Conservation (phyloP, 1,140 invertebrate species). For the Stegodyphus mimosarum region DNA sequence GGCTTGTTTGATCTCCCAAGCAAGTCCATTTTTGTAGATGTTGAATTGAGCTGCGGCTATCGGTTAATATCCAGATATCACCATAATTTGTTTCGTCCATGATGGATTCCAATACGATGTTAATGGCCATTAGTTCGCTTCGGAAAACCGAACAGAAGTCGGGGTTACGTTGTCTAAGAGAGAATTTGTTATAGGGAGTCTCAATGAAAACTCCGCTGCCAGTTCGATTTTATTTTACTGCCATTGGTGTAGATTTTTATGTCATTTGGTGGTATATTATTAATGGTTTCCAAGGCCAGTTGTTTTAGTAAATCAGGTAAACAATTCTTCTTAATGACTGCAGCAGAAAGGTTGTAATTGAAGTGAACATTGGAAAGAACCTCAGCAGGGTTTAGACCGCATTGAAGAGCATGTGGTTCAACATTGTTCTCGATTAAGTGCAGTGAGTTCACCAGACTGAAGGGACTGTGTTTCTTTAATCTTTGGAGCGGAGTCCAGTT, state of each 20-base stretch:
- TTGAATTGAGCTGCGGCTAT: constrained; percentile 17
- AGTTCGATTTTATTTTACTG: constrained; percentile 12
- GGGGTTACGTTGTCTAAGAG: background rate
- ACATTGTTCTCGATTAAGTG: too few species aligned
- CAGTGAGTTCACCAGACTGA: too few species aligned
- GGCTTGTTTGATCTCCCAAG: background rate
- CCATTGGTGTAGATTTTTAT: constrained; percentile 22
- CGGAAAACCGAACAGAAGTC: constrained; percentile 8
- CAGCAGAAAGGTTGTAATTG: too few species aligned
- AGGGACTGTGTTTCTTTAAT: too few species aligned
- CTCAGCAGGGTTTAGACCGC: too few species aligned
- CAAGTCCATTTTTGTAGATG: background rate
- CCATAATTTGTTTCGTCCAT: background rate
- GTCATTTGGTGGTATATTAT: constrained; percentile 7
- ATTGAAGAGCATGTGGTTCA: too few species aligned
- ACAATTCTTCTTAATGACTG: background rate
- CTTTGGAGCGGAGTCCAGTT: too few species aligned
- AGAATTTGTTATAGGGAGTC: too few species aligned
- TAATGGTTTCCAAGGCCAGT: background rate
- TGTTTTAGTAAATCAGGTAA: background rate
- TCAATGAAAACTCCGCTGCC: constrained; percentile 12
- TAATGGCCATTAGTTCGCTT: background rate
- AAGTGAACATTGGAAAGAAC: too few species aligned
- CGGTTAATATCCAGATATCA: background rate
- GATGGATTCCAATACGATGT: background rate